Percentiles rank a stretch among this genome's conserved stretches.
phyloP scores from a whole-genome alignment of 2,888 invertebrate species.

The Cryptus viduatorius region DNA sequence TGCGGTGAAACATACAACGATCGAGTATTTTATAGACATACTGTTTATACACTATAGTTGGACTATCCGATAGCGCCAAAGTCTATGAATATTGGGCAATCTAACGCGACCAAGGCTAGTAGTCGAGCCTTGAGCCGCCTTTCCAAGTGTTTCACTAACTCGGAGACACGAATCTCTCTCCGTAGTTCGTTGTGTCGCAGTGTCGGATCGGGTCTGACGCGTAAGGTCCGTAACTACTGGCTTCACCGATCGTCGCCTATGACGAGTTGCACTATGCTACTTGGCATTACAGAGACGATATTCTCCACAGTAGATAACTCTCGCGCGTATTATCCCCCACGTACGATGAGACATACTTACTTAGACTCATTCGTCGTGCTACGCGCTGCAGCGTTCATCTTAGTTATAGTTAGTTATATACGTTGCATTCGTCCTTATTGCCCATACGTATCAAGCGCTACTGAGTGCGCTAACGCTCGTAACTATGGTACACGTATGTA shows the following conservation, averaged over 20 bases:
- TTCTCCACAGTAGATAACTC: slow-evolving; percentile 28
- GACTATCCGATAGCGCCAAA: slow-evolving; percentile 41
- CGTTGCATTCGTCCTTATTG: slow-evolving; percentile 71
- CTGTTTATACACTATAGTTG: slow-evolving; percentile 1
- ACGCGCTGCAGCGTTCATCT: slow-evolving; percentile 46
- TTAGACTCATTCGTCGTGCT: slow-evolving; percentile 52
- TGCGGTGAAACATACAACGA: slow-evolving; percentile 29
- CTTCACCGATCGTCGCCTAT: slow-evolving; percentile 44
- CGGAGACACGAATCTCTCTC: slow-evolving; percentile 66
- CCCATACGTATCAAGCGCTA: slow-evolving; percentile 58
- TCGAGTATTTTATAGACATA: slow-evolving; percentile 28
- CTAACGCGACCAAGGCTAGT: slow-evolving; percentile 85
- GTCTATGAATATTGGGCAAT: slow-evolving; percentile 83
- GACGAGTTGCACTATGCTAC: slow-evolving; percentile 51
- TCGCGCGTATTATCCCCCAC: slow-evolving; percentile 49
- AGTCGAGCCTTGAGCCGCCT: slow-evolving; percentile 84
- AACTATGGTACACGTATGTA: slow-evolving; percentile 11
- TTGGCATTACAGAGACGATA: slow-evolving; percentile 55
- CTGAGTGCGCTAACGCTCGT: neutral
- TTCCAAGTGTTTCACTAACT: slow-evolving; percentile 81
- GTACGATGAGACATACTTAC: slow-evolving; percentile 58
- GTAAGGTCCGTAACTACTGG: slow-evolving; percentile 69
- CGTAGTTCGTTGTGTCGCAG: slow-evolving; percentile 56
- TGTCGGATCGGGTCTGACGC: slow-evolving; percentile 67
- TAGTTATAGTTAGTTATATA: slow-evolving; percentile 61